Base-by-base conservation (phyloP, 2,113 vertebrate genomes). In the Alaudala cheleensis region DNA sequence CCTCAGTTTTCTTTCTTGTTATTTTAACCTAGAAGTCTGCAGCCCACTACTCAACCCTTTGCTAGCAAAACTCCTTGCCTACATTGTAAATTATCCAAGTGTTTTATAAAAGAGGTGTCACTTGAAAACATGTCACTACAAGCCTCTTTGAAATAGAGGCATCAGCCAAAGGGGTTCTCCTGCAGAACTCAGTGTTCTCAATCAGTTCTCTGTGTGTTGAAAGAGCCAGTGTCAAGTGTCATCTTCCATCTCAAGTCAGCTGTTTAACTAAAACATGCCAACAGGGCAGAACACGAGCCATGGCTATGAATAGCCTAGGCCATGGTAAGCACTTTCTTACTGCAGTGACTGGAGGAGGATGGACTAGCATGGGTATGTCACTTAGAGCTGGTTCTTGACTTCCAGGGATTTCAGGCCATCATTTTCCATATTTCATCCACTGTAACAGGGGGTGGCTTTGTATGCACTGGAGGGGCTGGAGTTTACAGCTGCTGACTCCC, bases 181-280 rank as follows among this genome's bases (percentile, higher is more conserved):
- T 74, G 83, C 29, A n/a, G 10, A 93, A 66, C 72, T 81, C 22
- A 2, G 40, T 88, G 81, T 12, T 91, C 94, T 95, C 51, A 62
- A 19, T 67, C n/a, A 83, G 72, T 29, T 64, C 39, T 92, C 50
- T 18, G 31, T 70, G 81, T 21, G 2, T 86, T 93, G 72, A 37
- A 73, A 97, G 96, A 88, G 61, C 83, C 95, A 86, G 69, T 1
- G 64, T 45, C 44, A 92, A 91, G 60, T 47, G 76, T 92, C 93
- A 94, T 73, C 81, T 97, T 93, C n/a, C 91, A 95, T 83, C 95
- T 89, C 70, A 74, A 79, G 51, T 93, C 96, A 94, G 96, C 94
- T 95, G 97, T 96, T 92, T 79, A 44, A 92, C 82, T 79, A 45
- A 93, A 97, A 94, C 42, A 51, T 2, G 58, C 87, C 29, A 94